phyloP scores from a whole-genome alignment of 2,797 vertebrate species.

The Leontopithecus rosalia region DNA sequence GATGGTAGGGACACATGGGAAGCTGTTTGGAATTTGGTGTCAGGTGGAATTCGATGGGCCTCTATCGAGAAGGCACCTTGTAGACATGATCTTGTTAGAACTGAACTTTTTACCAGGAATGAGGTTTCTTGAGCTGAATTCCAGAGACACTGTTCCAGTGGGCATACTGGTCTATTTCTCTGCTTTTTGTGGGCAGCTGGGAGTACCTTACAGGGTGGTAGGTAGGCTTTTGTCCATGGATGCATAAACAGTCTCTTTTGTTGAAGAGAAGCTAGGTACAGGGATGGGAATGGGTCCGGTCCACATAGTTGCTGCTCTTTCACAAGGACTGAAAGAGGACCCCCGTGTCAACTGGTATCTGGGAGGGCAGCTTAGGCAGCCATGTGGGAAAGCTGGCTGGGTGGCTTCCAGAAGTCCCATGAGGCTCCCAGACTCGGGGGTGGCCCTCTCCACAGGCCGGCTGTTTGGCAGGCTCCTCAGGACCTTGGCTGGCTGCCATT shows the following conservation, averaged over 20 bases:
- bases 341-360: not conserved
- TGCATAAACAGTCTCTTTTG: not conserved
- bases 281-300: not conserved
- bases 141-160: not conserved
- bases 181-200: not conserved
- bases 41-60: not conserved
- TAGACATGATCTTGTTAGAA: not conserved
- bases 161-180: not conserved
- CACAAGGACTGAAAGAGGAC: not conserved
- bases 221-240: not conserved
- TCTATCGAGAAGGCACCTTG: not conserved
- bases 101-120: not conserved
- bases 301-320: not conserved
- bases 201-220: not conserved
- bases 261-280: not conserved
- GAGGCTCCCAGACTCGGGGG: not conserved
- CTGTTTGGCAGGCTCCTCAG: conserved; percentile 66
- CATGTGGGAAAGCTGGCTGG: not conserved
- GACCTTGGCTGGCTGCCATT: conserved; percentile 84
- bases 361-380: not conserved
- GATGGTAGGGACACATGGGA: not conserved
- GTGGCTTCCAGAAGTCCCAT: not conserved
- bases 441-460: not conserved
- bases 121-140: not conserved
- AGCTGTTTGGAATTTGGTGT: not conserved